phyloP scores from a whole-genome alignment of 2,113 vertebrate genomes.

The Sitta europaea region DNA sequence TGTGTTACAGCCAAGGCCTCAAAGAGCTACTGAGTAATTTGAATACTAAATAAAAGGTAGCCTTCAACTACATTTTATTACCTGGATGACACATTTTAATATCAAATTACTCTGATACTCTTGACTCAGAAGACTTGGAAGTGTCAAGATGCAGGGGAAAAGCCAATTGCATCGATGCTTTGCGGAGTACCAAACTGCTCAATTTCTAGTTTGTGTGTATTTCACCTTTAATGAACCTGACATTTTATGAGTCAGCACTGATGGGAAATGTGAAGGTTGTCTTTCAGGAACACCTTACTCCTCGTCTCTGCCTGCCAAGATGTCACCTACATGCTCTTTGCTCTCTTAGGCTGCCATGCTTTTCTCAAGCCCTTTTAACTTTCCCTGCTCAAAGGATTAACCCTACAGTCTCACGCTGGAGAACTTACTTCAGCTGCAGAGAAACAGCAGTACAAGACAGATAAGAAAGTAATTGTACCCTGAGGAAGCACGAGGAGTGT shows the following conservation, averaged over 20 bases:
- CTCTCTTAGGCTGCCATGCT: not conserved
- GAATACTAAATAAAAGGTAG: not conserved
- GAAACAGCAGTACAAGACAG: constrained; percentile 33
- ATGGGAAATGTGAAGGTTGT: not conserved
- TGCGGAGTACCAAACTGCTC: not conserved
- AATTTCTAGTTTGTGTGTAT: not conserved
- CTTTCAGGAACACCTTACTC: not conserved
- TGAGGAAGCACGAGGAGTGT: not conserved
- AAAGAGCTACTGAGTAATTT: not conserved
- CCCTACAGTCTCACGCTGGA: not conserved
- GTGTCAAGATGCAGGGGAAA: not conserved
- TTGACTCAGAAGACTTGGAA: not conserved
- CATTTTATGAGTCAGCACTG: constrained; percentile 24
- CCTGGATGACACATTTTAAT: not conserved
- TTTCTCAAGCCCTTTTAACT: not conserved
- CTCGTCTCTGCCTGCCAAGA: not conserved
- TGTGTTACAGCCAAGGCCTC: not conserved
- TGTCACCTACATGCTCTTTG: not conserved
- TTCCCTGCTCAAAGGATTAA: not conserved
- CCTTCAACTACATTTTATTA: not conserved
- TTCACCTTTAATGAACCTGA: constrained; percentile 4
- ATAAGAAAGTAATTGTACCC: constrained; percentile 37
- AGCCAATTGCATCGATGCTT: not conserved
- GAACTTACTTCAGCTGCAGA: constrained; percentile 16
- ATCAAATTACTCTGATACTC: not conserved